phyloP scores from a whole-genome alignment of 2,113 vertebrate genomes.

The Acrocephalus arundinaceus region DNA sequence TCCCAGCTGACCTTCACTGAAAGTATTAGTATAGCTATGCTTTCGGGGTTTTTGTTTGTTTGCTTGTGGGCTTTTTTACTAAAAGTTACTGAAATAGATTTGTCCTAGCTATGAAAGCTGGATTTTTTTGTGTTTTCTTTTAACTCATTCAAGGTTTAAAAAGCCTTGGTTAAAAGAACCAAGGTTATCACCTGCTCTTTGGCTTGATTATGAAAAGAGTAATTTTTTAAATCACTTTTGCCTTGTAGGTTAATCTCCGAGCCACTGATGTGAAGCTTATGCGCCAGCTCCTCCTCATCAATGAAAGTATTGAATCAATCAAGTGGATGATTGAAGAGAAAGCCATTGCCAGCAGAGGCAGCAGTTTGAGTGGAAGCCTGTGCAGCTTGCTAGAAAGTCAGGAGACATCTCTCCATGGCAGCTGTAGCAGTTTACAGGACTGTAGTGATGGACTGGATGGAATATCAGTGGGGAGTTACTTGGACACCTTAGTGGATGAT shows the following conservation, averaged over 20 bases:
- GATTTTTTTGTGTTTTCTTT: not conserved
- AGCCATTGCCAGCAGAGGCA: slow-evolving; percentile 84
- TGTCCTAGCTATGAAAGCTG: not conserved
- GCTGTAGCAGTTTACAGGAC: slow-evolving; percentile 87
- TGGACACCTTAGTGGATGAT: slow-evolving; percentile 93
- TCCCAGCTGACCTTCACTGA: not conserved
- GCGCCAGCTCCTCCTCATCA: slow-evolving; percentile 94
- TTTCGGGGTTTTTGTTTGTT: not conserved
- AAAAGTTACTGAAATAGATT: not conserved
- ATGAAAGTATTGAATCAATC: slow-evolving; percentile 95
- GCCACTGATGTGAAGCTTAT: slow-evolving; percentile 92
- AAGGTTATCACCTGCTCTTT: not conserved
- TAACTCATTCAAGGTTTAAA: not conserved
- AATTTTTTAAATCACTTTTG: not conserved
- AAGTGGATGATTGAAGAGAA: slow-evolving; percentile 96
- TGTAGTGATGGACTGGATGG: slow-evolving; percentile 86
- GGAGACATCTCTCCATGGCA: slow-evolving; percentile 84
- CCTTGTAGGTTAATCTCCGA: slow-evolving; percentile 84
- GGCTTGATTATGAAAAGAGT: not conserved
- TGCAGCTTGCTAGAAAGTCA: slow-evolving; percentile 92
- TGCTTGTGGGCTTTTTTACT: not conserved
- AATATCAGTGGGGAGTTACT: slow-evolving; percentile 92
- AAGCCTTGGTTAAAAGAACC: no score
- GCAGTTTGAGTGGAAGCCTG: slow-evolving; percentile 90
- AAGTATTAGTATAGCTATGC: not conserved